Conservation (phyloP, 2,113 vertebrate species). For the Cyprinodon tularosa region DNA sequence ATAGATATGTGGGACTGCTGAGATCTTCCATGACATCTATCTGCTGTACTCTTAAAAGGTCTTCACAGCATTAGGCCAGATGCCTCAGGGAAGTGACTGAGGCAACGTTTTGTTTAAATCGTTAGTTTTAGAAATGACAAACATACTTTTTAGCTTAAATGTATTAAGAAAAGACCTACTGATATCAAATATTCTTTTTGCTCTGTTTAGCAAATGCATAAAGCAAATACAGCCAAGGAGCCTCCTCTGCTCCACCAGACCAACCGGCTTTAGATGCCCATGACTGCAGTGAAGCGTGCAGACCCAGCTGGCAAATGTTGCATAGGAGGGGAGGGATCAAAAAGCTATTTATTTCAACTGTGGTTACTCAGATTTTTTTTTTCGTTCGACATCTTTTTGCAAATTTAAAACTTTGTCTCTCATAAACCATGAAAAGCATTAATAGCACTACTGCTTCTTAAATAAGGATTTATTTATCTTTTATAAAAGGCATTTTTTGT, state of each 20-base stretch:
- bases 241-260: conserved; percentile 85
- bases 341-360: neutral
- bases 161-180: neutral
- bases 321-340: conserved; percentile 47
- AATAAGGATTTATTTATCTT: neutral
- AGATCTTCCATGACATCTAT: conserved; percentile 83
- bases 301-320: conserved; percentile 78
- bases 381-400: too few relatives aligned
- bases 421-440: neutral
- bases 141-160: neutral
- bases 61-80: conserved; percentile 82
- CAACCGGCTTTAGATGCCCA: conserved; percentile 78
- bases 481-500: too few relatives aligned
- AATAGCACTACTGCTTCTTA: neutral
- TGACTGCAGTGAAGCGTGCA: conserved; percentile 79
- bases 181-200: neutral
- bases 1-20: conserved; percentile 78
- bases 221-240: conserved; percentile 72
- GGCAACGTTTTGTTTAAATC: conserved; percentile 52
- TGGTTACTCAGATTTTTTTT: neutral
- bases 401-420: too few relatives aligned
- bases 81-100: conserved; percentile 77
- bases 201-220: conserved; percentile 73
- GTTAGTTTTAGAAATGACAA: neutral
- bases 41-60: conserved; percentile 79